Evolutionary conservation across 2,888 invertebrate species (phyloP), one percentile per base, ranked within the genome.

Genomic region (Melipona beecheii): DNA sequence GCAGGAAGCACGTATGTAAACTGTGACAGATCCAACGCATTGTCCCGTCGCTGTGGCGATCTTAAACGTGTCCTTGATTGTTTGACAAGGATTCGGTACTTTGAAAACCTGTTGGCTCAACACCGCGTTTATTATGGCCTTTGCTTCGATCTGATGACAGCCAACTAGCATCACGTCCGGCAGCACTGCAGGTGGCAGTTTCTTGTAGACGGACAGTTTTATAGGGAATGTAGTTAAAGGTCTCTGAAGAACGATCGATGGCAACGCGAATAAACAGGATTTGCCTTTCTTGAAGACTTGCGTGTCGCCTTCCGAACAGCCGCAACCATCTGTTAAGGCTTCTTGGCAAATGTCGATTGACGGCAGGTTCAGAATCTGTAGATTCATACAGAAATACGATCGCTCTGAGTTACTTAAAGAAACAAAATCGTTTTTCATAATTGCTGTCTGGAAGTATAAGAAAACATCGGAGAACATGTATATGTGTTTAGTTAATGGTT

Each of bases 191-290:
- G 96, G 96, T 36, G 96, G 96, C 86, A 96, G 95, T 74, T 95
- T 95, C 90, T 96, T 96, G 89, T 95, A 96, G 0, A 97, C 95
- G 0, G 95, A 94, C 74, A 96, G 94, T 74, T 94, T 95, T 4
- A 97, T 92, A 1, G 96, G 96, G 89, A 96, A 96, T 68, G 95
- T 95, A 77, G 93, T 93, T 90, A 96, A 93, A 0, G 96, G 96
- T 65, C 95, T 93, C n/a, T 91, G 91, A 0, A 96, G 95, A 52
- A 96, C 95, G 13, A 92, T 88, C 65, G 95, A 95, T 49, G 96
- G 95, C 5, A 97, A 93, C 0, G 96, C 96, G 91, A 97, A 97
- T n/a, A 97, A 94, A 88, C 96, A 96, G 0, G 97, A 97, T 92
- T 96, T 97, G 49, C 97, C 97, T 87, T 95, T 96, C 91, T 96